Evolutionary conservation across 2,888 invertebrate species (phyloP), one percentile per base, ranked within the genome.

Genomic region (Pristionchus arcanus): DNA sequence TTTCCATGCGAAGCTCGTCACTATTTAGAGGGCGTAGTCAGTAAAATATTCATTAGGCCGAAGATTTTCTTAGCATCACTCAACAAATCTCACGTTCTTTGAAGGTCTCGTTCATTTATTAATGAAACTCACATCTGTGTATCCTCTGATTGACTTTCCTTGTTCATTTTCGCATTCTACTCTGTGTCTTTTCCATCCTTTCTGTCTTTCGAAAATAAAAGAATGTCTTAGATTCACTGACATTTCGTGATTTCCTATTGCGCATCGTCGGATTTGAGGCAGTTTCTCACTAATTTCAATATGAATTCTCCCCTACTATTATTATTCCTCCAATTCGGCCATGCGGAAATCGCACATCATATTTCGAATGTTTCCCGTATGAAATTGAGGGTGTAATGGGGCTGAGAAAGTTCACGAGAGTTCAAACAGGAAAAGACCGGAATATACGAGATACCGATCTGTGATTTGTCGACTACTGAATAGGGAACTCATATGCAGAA

Each of bases 311-410:
- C 5, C 74, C 37, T 74, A 37, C 37, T 34, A 74, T 74, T 74
- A 74, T 74, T 37, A 74, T 74, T 74, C 74, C 37, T 37, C 21
- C 1, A 25, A 37, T 37, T 74, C 31, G 37, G 37, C 37, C 74
- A 74, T 0, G 25, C 74, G 74, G 74, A 74, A 74, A 34, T 11
- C 37, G 34, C 74, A 74, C 74, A 74, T 74, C 42, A 74, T 34
- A 19, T 34, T 21, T 74, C 74, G 34, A 63, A n/a, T n/a, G 74
- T 37, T 74, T 74, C 37, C 2, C 19, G 16, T 19, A 15, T 15
- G 71, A 74, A 74, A 74, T 74, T 74, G 74, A 74, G 74, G 74
- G 74, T 74, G 74, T 74, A 74, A 74, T 74, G 37, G 74, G 74
- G 21, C 74, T 37, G 15, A 15, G 37, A 74, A 74, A 74, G 74